These are phyloP conservation scores for Blastobasis adustella DNA, from an alignment of 2,888 invertebrate genomes.

Conservation along the genomic window DNA sequence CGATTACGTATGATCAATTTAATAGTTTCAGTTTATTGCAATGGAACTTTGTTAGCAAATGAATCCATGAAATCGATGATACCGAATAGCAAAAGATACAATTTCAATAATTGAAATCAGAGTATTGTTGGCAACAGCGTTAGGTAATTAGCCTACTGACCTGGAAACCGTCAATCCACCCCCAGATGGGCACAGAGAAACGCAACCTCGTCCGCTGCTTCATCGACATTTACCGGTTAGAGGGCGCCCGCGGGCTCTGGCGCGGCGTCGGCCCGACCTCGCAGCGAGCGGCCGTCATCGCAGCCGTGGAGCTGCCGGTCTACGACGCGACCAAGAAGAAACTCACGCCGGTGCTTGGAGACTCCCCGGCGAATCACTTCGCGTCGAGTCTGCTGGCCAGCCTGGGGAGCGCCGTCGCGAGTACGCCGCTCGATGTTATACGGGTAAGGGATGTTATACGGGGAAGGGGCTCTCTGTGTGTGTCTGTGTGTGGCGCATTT, in stretches of 20 bases:
- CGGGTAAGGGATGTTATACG: too few species aligned
- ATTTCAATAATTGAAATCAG: too few species aligned
- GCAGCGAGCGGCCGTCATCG: conserved; percentile 94
- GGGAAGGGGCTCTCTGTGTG: neutral
- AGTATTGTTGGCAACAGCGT: too few species aligned
- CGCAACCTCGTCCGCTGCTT: conserved; percentile 84
- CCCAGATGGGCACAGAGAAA: conserved; percentile 72
- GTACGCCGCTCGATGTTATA: conserved; percentile 95
- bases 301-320: conserved; percentile 94
- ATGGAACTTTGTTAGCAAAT: too few species aligned
- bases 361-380: conserved; percentile 90
- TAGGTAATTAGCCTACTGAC: too few species aligned
- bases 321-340: conserved; percentile 92
- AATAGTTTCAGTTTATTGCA: too few species aligned
- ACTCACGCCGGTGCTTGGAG: conserved; percentile 81
- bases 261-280: conserved; percentile 94
- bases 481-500: too few species aligned
- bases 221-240: conserved; percentile 85
- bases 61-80: too few species aligned
- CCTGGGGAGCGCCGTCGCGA: conserved; percentile 93
- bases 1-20: too few species aligned
- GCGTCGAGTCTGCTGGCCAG: conserved; percentile 93
- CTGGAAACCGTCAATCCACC: neutral
- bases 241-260: conserved; percentile 92
- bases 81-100: too few species aligned